A percentile compares a stretch with the other conserved stretches of the same genome.
Conservation (phyloP, 2,797 vertebrate species). For the Nyctalus aviator region DNA sequence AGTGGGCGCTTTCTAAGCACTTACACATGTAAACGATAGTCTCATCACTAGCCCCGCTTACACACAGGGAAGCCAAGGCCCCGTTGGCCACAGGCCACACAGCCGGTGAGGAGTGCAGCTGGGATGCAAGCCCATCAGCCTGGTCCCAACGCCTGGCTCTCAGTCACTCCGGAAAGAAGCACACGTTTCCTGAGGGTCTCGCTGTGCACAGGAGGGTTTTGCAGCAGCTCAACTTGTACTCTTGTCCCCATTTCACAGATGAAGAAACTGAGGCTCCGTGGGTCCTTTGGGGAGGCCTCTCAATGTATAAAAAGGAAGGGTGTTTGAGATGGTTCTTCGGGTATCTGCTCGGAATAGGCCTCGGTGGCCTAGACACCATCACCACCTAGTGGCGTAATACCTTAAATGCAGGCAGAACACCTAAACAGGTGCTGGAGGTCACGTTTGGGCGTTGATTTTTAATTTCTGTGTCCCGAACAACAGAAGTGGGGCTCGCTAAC, state of each 20-base stretch:
- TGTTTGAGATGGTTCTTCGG: neutral
- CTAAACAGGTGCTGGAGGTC: neutral
- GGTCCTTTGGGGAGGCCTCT: neutral
- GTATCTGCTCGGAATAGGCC: neutral
- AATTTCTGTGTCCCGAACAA: neutral
- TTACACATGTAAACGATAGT: neutral
- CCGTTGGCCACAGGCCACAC: neutral
- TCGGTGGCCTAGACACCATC: neutral
- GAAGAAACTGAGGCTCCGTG: neutral
- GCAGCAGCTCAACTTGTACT: neutral
- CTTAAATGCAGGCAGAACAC: slow-evolving; percentile 63
- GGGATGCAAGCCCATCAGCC: neutral
- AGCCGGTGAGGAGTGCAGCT: neutral
- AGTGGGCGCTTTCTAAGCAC: neutral
- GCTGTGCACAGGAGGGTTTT: neutral
- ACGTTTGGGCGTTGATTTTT: neutral
- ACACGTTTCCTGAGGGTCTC: neutral
- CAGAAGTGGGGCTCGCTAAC: neutral
- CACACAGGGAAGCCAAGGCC: neutral
- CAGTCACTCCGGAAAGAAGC: neutral
- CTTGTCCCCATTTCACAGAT: slow-evolving; percentile 14
- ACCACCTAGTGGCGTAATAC: slow-evolving; percentile 64
- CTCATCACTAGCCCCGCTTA: neutral
- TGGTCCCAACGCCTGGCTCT: neutral
- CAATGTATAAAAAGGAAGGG: neutral